These are phyloP conservation scores for Phalangium opilio DNA, from an alignment of 2,888 invertebrate genomes.

Conservation along the genomic window DNA sequence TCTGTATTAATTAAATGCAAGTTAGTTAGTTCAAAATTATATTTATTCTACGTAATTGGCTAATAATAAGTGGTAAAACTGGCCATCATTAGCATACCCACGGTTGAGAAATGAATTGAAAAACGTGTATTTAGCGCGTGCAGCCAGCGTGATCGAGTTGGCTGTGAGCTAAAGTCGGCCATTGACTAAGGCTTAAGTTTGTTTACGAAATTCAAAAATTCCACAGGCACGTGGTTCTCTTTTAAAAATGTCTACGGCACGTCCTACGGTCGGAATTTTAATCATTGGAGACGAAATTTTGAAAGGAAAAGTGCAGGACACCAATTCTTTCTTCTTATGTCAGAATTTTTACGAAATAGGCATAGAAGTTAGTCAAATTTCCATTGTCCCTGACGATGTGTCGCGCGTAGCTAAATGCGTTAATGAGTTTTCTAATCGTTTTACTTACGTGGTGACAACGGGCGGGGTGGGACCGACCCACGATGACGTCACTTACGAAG, in stretches of 20 bases:
- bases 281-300: slow-evolving; percentile 65
- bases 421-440: slow-evolving; percentile 40
- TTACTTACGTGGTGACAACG: slow-evolving; percentile 51
- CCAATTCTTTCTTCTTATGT: slow-evolving; percentile 49
- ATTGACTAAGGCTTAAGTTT: no score
- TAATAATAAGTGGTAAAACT: no score
- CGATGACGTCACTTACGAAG: slow-evolving; percentile 59
- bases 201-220: no score
- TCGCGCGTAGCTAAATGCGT: slow-evolving; percentile 49
- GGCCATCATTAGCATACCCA: no score
- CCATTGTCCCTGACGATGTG: slow-evolving; percentile 49
- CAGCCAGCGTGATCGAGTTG: no score
- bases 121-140: no score
- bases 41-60: no score
- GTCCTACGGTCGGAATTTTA: slow-evolving; percentile 17
- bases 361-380: slow-evolving; percentile 44
- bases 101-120: no score
- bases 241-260: background rate
- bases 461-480: slow-evolving; percentile 66
- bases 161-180: no score
- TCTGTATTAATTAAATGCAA: no score
- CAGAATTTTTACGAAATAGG: slow-evolving; percentile 45
- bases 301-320: slow-evolving; percentile 51
- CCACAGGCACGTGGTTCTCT: no score
- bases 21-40: no score